Percentiles rank a stretch among this genome's conserved stretches.
Conservation (phyloP, 2,113 vertebrate genomes). For the Ceuthmochares aereus region DNA sequence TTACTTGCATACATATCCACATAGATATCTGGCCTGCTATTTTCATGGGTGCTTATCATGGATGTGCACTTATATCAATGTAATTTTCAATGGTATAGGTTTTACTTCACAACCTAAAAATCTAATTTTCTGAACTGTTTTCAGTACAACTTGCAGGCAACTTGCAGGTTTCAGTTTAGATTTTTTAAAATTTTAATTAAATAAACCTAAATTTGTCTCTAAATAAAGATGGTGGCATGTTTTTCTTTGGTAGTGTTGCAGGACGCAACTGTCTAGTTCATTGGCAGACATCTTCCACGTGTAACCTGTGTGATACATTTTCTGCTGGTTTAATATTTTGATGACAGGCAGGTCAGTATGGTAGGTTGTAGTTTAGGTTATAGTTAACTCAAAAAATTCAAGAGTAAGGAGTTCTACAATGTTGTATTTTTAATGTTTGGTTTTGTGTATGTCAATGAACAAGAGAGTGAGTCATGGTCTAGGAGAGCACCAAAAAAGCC, state of each 20-base stretch:
- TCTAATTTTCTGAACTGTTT: conserved; percentile 17
- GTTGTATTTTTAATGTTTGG: background rate
- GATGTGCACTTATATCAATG: background rate
- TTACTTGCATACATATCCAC: background rate
- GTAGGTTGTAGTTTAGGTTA: background rate
- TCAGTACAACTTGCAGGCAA: background rate
- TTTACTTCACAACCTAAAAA: background rate
- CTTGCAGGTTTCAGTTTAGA: background rate
- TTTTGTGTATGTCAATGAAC: background rate
- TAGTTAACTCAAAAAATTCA: background rate
- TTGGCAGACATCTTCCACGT: background rate
- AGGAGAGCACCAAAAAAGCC: background rate
- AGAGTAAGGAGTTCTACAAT: background rate
- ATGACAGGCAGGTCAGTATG: background rate
- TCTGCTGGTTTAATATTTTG: background rate
- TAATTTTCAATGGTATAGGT: background rate
- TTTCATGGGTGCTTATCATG: background rate
- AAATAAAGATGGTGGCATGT: background rate
- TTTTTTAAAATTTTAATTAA: background rate
- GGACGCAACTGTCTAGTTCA: background rate
- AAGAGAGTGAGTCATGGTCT: background rate
- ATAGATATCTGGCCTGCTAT: background rate
- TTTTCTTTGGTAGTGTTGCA: background rate
- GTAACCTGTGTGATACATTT: background rate
- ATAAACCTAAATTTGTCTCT: background rate